phyloP scores from a whole-genome alignment of 2,113 vertebrate genomes.

The Paracanthobrama guichenoti region DNA sequence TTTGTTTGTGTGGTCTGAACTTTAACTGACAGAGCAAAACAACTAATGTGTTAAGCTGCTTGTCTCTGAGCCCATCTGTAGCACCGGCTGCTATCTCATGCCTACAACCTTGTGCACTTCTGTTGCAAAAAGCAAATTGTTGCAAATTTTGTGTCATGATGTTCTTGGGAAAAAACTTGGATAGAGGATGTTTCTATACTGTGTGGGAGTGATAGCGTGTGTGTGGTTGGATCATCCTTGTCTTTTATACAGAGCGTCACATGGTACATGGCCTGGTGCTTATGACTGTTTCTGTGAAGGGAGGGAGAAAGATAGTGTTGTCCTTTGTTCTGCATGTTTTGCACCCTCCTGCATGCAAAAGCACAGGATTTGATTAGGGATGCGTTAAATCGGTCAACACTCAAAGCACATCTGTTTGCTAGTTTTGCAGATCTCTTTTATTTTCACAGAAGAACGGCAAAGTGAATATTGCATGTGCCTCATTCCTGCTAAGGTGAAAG shows the following conservation, averaged over 20 bases:
- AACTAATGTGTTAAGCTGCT: constrained; percentile 25
- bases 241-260: constrained; percentile 14
- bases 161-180: constrained; percentile 37
- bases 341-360: neutral
- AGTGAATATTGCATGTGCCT: neutral
- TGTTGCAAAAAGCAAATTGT: constrained; percentile 28
- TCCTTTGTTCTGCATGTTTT: neutral
- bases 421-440: constrained; percentile 12
- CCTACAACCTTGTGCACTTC: neutral
- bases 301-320: constrained; percentile 13
- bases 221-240: constrained; percentile 21
- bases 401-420: neutral
- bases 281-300: constrained; percentile 34
- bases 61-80: neutral
- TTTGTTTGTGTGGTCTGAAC: constrained; percentile 51
- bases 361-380: constrained; percentile 1
- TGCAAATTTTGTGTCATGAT: constrained; percentile 23
- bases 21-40: constrained; percentile 35
- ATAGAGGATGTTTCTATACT: constrained; percentile 34
- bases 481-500: constrained; percentile 12
- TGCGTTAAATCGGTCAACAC: neutral
- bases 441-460: neutral
- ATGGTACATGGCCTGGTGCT: constrained; percentile 21
- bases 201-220: constrained; percentile 22
- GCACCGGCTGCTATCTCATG: constrained; percentile 16